Evolutionary conservation across 2,797 vertebrate genomes (phyloP).

Genomic region (Tolypeutes matacus): DNA sequence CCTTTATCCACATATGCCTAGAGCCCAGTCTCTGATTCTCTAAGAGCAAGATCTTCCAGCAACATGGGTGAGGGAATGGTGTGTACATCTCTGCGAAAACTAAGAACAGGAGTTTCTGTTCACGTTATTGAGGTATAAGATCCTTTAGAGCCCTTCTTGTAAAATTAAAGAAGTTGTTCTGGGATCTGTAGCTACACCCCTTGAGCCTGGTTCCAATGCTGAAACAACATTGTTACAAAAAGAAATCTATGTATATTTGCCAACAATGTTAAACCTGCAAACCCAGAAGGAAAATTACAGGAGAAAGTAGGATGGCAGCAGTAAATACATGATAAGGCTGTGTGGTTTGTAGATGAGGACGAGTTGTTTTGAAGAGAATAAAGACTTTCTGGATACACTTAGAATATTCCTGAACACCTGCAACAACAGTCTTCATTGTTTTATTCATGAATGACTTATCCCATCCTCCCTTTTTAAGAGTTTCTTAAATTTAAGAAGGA

Average conservation of each 20-base stretch:
- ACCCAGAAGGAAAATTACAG: slow-evolving; percentile 6
- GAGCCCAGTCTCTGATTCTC: not conserved
- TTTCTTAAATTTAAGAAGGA: slow-evolving; percentile 45
- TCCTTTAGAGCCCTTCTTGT: not conserved
- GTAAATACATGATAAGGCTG: slow-evolving; percentile 23
- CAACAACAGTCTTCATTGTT: slow-evolving; percentile 13
- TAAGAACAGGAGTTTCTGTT: slow-evolving; percentile 12
- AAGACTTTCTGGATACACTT: slow-evolving; percentile 18
- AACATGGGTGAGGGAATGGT: not conserved
- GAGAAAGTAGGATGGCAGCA: not conserved
- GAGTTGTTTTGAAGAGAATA: slow-evolving; percentile 56
- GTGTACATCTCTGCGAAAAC: slow-evolving; percentile 7
- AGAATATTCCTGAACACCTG: slow-evolving; percentile 42
- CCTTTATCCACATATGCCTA: not conserved
- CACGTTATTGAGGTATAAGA: not conserved
- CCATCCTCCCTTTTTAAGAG: not conserved
- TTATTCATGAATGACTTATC: slow-evolving; percentile 3
- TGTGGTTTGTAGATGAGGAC: slow-evolving; percentile 26
- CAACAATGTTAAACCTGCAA: slow-evolving; percentile 28
- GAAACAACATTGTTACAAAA: slow-evolving; percentile 44
- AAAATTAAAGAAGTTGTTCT: slow-evolving; percentile 60
- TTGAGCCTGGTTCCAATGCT: slow-evolving; percentile 7
- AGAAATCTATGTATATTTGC: slow-evolving; percentile 56
- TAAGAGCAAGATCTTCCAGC: not conserved
- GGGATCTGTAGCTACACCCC: not conserved